Evolutionary conservation across 37 sponge, comb jelly and placozoan species (phyloP).

Genomic region (Bolinopsis microptera): DNA sequence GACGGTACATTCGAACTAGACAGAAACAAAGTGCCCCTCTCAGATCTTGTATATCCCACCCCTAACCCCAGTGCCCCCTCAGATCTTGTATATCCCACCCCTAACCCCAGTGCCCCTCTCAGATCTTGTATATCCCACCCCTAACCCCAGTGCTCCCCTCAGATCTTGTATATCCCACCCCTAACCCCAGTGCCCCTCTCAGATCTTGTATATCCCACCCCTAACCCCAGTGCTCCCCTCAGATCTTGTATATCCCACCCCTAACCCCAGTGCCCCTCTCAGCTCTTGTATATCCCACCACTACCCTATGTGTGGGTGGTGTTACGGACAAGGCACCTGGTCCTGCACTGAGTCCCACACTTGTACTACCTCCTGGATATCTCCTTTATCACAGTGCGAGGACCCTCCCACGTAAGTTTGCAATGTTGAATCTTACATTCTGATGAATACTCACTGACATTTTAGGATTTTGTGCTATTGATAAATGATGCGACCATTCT

Average conservation of each 20-base stretch:
- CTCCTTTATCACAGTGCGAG: background rate
- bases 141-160: background rate
- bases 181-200: background rate
- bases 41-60: background rate
- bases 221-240: background rate
- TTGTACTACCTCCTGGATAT: constrained; percentile 9
- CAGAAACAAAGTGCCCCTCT: too few relatives aligned
- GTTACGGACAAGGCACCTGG: constrained; percentile 9
- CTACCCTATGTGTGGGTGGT: constrained; percentile 59
- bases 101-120: background rate
- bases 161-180: background rate
- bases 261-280: background rate
- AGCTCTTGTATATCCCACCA: background rate
- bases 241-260: background rate
- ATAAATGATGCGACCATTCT: background rate
- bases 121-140: background rate
- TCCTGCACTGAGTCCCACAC: constrained; percentile 1
- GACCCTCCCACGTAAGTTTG: background rate
- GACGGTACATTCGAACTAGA: too few relatives aligned
- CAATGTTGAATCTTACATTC: background rate
- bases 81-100: background rate
- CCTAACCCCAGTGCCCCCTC: background rate
- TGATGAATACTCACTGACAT: too few relatives aligned
- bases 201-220: background rate
- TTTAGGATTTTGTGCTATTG: too few relatives aligned